Evolutionary conservation across 2,888 invertebrate species (phyloP).

Genomic region (Apamea crenata): DNA sequence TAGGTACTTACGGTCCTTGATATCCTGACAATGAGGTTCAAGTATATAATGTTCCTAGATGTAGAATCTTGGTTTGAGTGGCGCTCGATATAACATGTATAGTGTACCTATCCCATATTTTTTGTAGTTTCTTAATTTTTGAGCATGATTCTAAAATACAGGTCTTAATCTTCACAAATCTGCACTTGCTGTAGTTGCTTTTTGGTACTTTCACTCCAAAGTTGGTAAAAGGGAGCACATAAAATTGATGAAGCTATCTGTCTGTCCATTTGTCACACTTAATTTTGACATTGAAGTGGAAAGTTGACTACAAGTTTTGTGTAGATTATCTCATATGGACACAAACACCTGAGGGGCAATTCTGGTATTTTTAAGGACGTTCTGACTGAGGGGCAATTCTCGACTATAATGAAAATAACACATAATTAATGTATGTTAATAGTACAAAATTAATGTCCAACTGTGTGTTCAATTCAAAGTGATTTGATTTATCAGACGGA

Average conservation of each 20-base stretch:
- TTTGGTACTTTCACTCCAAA: conserved; percentile 9
- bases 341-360: too few relatives aligned
- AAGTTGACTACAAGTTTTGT: neutral
- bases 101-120: neutral
- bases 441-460: neutral
- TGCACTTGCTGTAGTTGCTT: neutral
- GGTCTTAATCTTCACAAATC: neutral
- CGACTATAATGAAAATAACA: too few relatives aligned
- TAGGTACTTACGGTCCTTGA: neutral
- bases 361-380: too few relatives aligned
- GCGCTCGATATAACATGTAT: too few relatives aligned
- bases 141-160: conserved; percentile 5
- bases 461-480: neutral
- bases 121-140: neutral
- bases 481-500: neutral
- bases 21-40: neutral
- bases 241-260: conserved; percentile 23
- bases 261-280: conserved; percentile 18
- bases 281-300: conserved; percentile 7
- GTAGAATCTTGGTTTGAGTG: neutral
- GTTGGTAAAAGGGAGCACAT: conserved; percentile 4
- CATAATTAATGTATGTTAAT: too few relatives aligned
- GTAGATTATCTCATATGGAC: neutral
- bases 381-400: too few relatives aligned
- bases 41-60: neutral